Base-by-base conservation (phyloP, 2,113 vertebrate species). In the Cyprinodon brontotheroides region DNA sequence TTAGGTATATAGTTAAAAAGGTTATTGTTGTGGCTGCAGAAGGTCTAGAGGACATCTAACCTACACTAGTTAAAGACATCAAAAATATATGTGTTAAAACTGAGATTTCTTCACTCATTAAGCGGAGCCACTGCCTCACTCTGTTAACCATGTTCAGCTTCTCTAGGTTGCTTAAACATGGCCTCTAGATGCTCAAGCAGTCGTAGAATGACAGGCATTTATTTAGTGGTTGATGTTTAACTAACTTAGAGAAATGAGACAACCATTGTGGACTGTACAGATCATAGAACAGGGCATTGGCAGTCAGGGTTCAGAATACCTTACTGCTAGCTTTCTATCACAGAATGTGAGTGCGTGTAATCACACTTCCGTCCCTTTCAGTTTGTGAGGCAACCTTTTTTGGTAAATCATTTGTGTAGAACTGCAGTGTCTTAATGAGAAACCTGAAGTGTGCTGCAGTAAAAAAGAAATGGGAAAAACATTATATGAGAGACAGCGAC, bases 311-410 rank as follows among this genome's bases (percentile, higher is more conserved):
- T 75, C 75, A 12, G 59, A 84, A 88, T 88, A 78, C 86, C 71
- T 85, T 3, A 63, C 74, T 86, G 87, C 86, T 67, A 65, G 84
- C 70, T 86, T 84, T 81, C 87, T 91, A 80, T 84, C 76, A 69
- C 61, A 68, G 63, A 59, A 29, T 80, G n/a, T 70, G 68, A 61
- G 41, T 69, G 66, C 68, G 78, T 78, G 40, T 53, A 17, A n/a
- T 66, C 4, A 41, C 41, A 61, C 67, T 81, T 75, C 68, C 80
- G 74, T 79, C 70, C 70, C 73, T 65, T 47, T 57, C 43, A 72
- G 59, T 29, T 60, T 22, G 11, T 10, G 8, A 29, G 41, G 15
- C 0, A 5, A 15, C 14, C 3, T 50, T 15, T 5, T 29, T 50
- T 15, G 17, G 38, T 15, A 39, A 39, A 10, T 2, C 38, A 63